Evolutionary conservation across 2,113 vertebrate species (phyloP).

Genomic region (Bubo scandiacus): DNA sequence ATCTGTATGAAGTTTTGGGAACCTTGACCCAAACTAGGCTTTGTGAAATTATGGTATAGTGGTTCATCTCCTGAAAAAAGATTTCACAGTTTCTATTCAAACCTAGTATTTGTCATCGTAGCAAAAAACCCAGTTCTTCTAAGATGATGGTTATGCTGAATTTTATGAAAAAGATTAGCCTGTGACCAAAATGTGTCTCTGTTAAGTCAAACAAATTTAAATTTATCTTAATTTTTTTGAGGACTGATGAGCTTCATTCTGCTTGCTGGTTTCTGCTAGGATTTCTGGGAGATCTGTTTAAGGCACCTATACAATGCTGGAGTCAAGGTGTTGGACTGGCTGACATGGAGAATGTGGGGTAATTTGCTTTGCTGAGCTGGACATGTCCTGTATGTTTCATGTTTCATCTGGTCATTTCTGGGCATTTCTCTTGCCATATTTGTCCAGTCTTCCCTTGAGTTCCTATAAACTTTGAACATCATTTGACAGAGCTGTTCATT

Average conservation of each 20-base stretch:
- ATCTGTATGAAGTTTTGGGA: not conserved
- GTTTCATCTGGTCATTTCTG: not conserved
- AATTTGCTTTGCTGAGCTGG: not conserved
- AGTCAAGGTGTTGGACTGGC: not conserved
- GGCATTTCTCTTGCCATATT: not conserved
- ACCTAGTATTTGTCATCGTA: not conserved
- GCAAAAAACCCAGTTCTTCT: not conserved
- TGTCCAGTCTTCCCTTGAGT: not conserved
- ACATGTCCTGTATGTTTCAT: not conserved
- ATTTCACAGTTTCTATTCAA: not conserved
- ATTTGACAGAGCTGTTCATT: not conserved
- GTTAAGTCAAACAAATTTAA: not conserved
- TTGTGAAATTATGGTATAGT: not conserved
- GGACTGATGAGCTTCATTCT: not conserved
- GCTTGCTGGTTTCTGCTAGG: not conserved
- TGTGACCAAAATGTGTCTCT: not conserved
- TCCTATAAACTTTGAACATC: not conserved
- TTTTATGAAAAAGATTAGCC: not conserved
- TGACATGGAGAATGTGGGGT: not conserved
- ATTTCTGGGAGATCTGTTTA: not conserved
- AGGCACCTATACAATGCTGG: not conserved
- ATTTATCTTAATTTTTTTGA: fast-evolving
- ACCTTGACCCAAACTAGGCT: not conserved
- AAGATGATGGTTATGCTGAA: not conserved
- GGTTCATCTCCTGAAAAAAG: not conserved